Base-by-base conservation (phyloP, 1,140 invertebrate genomes). In the Heterodera schachtii region DNA sequence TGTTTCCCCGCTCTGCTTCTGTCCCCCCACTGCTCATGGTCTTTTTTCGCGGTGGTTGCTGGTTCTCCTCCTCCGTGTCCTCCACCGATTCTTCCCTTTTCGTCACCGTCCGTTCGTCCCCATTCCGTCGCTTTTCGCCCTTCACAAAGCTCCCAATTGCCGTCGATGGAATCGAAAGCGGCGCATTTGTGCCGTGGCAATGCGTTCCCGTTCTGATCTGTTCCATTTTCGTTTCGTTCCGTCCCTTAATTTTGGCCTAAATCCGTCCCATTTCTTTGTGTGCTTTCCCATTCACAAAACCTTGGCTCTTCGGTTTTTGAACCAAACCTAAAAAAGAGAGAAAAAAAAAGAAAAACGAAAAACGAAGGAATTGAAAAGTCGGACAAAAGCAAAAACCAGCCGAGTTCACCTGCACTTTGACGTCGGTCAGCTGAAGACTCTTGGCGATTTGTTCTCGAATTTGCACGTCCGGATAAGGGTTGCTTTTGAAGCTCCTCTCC, bases 31-130 rank as follows among this genome's bases (percentile, higher is more conserved):
- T 78, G 47, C 44, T 41, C 69, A 71, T 41, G 41, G 69, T 41
- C 1, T 71, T 31, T 6, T 60, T 69, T 31, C 31, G 69, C 64
- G 46, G n/a, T 9, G 47, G 21, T 47, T 78, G 64, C n/a, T 66
- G 76, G 44, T 78, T 70, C 64, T 78, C 77, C 70, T 78, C 77
- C 70, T 78, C 77, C 13, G 77, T 78, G 70, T 69, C 77, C 8
- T 78, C 77, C 46, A 70, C 70, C 9, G 77, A 78, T n/a, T 78
- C 77, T 69, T 78, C 77, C 21, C 64, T 78, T 69, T 78, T 78
- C n/a, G 49, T 44, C 43, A n/a, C n/a, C 57, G 8, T 74, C n/a
- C 75, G 57, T 64, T 64, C 43, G 75, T 76, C 57, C 19, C 41
- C 57, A 66, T 7, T 76, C 19, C 75, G 44, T 52, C 64, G 64